Percentiles rank a stretch among this genome's conserved stretches.
Evolutionary conservation across 37 sponge, comb jelly and placozoan species (phyloP).

Genomic region (Hormiphora californensis): DNA sequence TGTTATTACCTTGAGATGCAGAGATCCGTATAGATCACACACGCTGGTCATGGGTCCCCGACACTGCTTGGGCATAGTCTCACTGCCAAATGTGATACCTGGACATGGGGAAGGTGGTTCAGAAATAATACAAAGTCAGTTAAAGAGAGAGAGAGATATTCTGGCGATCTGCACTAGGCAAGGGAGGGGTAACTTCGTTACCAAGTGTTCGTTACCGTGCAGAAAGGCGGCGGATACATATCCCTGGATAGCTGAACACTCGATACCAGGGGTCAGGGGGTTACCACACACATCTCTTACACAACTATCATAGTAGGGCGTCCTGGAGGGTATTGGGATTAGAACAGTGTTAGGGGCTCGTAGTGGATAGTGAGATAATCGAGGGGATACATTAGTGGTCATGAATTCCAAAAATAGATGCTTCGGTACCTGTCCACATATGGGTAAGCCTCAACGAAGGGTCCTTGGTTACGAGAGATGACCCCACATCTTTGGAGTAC

Average conservation of each 20-base stretch:
- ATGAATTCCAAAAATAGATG: no score
- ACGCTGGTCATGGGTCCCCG: background rate
- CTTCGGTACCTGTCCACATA: constrained; percentile 28
- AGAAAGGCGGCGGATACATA: constrained; percentile 19
- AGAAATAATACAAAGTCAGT: no score
- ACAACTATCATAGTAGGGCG: background rate
- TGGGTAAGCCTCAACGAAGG: constrained; percentile 46
- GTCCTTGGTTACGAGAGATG: background rate
- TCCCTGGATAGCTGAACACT: constrained; percentile 10
- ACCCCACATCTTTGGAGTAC: background rate
- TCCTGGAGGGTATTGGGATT: background rate
- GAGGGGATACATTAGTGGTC: no score
- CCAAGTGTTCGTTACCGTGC: no score
- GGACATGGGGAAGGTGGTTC: no score
- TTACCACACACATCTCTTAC: background rate
- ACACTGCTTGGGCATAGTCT: background rate
- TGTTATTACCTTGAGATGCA: constrained; percentile 33
- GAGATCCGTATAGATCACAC: constrained; percentile 29
- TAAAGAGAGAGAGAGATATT: no score
- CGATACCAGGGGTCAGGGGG: background rate
- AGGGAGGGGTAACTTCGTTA: no score
- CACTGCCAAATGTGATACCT: background rate
- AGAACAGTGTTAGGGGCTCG: background rate
- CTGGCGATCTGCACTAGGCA: no score
- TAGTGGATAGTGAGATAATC: background rate